Evolutionary conservation across 2,113 vertebrate genomes (phyloP).

Genomic region (Herpetotheres cachinnans): DNA sequence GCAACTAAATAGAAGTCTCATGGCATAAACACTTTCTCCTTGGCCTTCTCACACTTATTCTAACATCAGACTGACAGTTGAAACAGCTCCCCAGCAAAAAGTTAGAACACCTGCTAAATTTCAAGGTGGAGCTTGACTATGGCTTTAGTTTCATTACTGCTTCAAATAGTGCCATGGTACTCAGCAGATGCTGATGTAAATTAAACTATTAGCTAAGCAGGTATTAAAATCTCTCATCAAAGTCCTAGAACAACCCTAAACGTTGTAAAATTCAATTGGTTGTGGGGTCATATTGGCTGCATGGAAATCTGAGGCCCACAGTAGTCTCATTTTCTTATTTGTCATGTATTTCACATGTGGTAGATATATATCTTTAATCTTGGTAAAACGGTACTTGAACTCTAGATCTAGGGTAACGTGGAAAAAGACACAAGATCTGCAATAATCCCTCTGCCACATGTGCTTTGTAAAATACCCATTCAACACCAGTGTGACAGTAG

Average conservation of each 20-base stretch:
- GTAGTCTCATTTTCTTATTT: neutral
- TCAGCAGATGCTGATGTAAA: neutral
- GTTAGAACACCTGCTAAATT: neutral
- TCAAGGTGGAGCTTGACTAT: neutral
- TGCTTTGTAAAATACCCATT: neutral
- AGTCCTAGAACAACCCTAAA: neutral
- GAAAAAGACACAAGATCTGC: neutral
- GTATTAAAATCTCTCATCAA: neutral
- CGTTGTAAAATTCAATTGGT: neutral
- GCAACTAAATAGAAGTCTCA: neutral
- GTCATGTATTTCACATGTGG: neutral
- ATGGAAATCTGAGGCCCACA: neutral
- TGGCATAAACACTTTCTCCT: neutral
- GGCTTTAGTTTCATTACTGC: neutral
- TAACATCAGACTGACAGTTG: neutral
- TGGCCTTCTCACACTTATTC: neutral
- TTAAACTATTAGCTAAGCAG: neutral
- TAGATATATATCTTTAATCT: neutral
- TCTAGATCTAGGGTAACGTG: neutral
- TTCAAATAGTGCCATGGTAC: neutral
- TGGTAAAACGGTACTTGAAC: neutral
- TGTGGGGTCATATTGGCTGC: neutral
- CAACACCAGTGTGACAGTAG: neutral
- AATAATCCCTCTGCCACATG: neutral
- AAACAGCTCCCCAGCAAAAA: neutral